Conservation (phyloP, 1,140 invertebrate species). For the Bombus balteatus region DNA sequence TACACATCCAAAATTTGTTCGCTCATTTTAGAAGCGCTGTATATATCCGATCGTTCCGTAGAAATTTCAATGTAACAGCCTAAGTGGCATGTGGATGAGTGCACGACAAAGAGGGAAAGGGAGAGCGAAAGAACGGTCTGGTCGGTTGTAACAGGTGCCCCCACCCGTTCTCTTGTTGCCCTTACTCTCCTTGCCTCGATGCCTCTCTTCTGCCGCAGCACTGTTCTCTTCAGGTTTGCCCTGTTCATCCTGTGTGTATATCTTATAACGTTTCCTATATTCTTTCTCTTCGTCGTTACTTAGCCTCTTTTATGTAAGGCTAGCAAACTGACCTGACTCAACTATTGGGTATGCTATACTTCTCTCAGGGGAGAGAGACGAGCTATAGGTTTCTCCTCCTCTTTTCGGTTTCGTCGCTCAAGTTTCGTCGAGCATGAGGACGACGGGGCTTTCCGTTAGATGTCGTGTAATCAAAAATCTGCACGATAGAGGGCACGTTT, state of each 20-base stretch:
- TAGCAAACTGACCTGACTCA: slow-evolving; percentile 72
- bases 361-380: not conserved
- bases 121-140: slow-evolving; percentile 51
- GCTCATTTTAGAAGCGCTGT: slow-evolving; percentile 10
- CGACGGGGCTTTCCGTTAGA: not conserved
- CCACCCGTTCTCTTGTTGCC: slow-evolving; percentile 3
- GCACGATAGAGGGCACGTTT: not conserved
- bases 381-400: slow-evolving; percentile 1
- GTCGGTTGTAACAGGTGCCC: slow-evolving; percentile 72
- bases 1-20: slow-evolving; percentile 4
- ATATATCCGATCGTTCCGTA: slow-evolving; percentile 38
- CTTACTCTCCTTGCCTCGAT: slow-evolving; percentile 7
- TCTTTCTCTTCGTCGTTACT: slow-evolving; percentile 56
- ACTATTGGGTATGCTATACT: slow-evolving; percentile 48
- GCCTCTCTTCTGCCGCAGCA: slow-evolving; percentile 22
- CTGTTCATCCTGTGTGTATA: slow-evolving; percentile 46
- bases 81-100: slow-evolving; percentile 60
- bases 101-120: slow-evolving; percentile 35
- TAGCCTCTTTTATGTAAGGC: slow-evolving; percentile 64
- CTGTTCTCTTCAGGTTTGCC: slow-evolving; percentile 38
- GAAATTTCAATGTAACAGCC: slow-evolving; percentile 68
- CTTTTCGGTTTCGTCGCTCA: slow-evolving; percentile 23
- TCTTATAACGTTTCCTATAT: slow-evolving; percentile 60
- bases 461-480: not conserved
- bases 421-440: not conserved